These are phyloP conservation scores for Amblyopsis rosae DNA, from an alignment of 2,113 vertebrate species.

Conservation along the genomic window DNA sequence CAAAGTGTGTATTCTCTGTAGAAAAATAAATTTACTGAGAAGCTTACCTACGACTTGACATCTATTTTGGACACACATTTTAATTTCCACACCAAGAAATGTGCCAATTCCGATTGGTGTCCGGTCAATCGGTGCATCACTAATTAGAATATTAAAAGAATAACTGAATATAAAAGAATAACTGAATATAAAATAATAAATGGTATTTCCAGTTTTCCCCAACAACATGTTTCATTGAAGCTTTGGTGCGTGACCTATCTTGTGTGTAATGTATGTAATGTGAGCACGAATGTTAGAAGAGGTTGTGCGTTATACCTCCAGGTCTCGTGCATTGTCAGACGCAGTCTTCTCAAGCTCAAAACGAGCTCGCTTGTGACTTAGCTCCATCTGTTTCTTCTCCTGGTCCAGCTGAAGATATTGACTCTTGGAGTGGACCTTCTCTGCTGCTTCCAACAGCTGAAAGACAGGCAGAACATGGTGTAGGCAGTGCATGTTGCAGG, in stretches of 20 bases:
- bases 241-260: neutral
- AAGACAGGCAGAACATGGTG: neutral
- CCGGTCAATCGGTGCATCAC: too few relatives aligned
- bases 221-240: neutral
- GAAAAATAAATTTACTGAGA: too few relatives aligned
- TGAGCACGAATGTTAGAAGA: neutral
- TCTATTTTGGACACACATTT: too few relatives aligned
- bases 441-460: constrained; percentile 88
- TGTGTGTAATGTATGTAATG: too few relatives aligned
- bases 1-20: too few relatives aligned
- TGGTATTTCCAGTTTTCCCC: neutral
- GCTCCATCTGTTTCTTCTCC: constrained; percentile 96
- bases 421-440: constrained; percentile 83
- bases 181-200: neutral
- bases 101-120: too few relatives aligned
- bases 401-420: constrained; percentile 87
- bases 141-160: too few relatives aligned
- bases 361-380: constrained; percentile 93
- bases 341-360: constrained; percentile 91
- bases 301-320: constrained; percentile 78
- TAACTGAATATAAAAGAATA: too few relatives aligned
- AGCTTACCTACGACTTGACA: too few relatives aligned
- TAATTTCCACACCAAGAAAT: too few relatives aligned
- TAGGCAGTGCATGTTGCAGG: neutral
- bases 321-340: constrained; percentile 80